Evolutionary conservation across 2,113 vertebrate species (phyloP).

Genomic region (Craseonycteris thonglongyai): DNA sequence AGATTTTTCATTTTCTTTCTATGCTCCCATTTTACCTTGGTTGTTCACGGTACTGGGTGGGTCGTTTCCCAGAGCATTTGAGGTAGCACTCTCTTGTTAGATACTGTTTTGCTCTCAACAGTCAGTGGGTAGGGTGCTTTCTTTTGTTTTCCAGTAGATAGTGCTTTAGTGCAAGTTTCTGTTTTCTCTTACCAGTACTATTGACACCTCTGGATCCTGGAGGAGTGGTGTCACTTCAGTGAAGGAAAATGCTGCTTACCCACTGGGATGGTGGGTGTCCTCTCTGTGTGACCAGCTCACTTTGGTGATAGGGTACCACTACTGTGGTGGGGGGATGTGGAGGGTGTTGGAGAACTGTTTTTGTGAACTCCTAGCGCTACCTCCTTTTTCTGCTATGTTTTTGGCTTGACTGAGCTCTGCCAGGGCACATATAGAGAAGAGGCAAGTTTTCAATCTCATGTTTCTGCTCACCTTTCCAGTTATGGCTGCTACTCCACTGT

Average conservation of each 20-base stretch:
- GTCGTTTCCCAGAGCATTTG: background rate
- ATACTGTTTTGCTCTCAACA: background rate
- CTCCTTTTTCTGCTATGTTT: background rate
- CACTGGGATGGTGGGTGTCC: background rate
- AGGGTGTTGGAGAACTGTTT: too few relatives aligned
- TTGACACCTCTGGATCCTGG: background rate
- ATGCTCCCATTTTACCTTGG: background rate
- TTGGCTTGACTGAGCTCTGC: background rate
- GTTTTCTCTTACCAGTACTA: background rate
- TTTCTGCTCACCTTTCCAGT: background rate
- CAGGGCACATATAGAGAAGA: background rate
- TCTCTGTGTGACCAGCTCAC: background rate
- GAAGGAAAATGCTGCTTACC: too few relatives aligned
- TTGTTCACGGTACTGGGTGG: background rate
- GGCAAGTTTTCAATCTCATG: background rate
- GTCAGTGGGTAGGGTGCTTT: background rate
- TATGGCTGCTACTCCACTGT: background rate
- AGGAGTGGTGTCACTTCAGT: too few relatives aligned
- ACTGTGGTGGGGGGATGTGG: background rate
- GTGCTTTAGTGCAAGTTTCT: background rate
- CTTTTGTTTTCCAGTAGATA: background rate
- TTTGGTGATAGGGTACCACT: background rate
- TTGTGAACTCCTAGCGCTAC: background rate
- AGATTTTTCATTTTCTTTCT: background rate
- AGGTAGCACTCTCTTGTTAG: background rate